These are phyloP conservation scores for Listronotus bonariensis DNA, from an alignment of 1,140 invertebrate genomes.

Conservation along the genomic window DNA sequence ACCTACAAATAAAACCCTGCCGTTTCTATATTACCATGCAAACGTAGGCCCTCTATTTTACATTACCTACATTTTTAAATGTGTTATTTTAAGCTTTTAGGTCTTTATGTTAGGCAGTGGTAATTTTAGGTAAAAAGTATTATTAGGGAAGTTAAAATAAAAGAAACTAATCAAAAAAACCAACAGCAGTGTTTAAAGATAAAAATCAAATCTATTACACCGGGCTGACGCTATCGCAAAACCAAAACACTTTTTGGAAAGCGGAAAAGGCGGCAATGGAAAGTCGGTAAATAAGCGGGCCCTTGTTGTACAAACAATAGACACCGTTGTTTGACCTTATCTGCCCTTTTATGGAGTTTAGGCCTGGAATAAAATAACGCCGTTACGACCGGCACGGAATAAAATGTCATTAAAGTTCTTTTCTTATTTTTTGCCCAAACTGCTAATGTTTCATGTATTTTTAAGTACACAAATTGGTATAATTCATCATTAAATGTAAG, in stretches of 20 bases:
- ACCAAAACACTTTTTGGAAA: conserved; percentile 37
- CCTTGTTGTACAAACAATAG: conserved; percentile 39
- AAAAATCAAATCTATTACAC: conserved; percentile 34
- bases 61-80: too few species aligned
- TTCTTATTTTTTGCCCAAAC: background rate
- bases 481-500: too few species aligned
- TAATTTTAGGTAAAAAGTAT: too few species aligned
- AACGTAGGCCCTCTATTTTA: too few species aligned
- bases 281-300: conserved; percentile 37
- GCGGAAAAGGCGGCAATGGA: conserved; percentile 32
- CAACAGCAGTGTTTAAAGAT: conserved; percentile 8
- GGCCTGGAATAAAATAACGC: conserved; percentile 28
- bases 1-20: too few species aligned
- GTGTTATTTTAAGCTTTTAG: too few species aligned
- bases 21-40: too few species aligned
- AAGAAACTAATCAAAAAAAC: conserved; percentile 8
- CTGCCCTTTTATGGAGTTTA: conserved; percentile 38
- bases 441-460: too few species aligned
- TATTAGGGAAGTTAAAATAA: background rate
- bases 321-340: conserved; percentile 40
- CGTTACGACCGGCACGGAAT: background rate
- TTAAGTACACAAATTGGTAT: too few species aligned
- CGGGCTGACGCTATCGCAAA: conserved; percentile 26
- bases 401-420: conserved; percentile 24
- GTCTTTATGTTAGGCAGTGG: too few species aligned